A percentile compares a stretch with the other conserved stretches of the same genome.
Conservation (phyloP, 2,797 vertebrate genomes). For the Xenopus petersii region DNA sequence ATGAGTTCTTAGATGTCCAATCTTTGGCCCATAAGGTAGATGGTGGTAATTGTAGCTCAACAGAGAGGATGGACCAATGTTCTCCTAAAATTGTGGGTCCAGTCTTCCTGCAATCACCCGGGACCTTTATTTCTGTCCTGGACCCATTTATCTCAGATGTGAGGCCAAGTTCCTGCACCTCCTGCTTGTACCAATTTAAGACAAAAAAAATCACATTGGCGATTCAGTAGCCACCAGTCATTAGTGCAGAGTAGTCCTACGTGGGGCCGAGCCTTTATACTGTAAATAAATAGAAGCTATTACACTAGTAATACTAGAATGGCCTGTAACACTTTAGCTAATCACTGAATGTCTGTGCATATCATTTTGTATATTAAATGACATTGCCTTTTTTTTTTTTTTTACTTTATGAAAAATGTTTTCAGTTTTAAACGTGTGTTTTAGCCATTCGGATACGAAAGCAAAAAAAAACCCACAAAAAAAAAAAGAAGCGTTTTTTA, state of each 20-base stretch:
- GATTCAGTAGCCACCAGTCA: neutral
- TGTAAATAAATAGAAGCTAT: constrained; percentile 42
- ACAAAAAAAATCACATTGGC: no score
- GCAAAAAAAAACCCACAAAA: neutral
- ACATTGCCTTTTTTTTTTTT: constrained; percentile 73
- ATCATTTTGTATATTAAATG: constrained; percentile 88
- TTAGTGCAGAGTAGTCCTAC: constrained; percentile 26
- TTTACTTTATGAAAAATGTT: constrained; percentile 82
- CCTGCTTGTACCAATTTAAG: no score
- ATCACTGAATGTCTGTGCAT: constrained; percentile 88
- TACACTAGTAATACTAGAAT: constrained; percentile 81
- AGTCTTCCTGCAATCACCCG: no score
- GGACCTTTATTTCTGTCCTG: no score
- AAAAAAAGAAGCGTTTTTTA: constrained; percentile 61
- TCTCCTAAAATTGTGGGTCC: no score
- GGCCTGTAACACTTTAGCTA: constrained; percentile 83
- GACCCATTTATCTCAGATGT: no score
- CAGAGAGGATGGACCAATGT: no score
- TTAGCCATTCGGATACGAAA: constrained; percentile 37
- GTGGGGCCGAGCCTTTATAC: constrained; percentile 42
- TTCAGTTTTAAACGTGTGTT: constrained; percentile 77
- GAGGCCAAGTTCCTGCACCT: no score
- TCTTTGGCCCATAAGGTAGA: no score
- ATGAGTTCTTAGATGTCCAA: no score
- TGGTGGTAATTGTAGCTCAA: no score